A percentile compares a stretch with the other conserved stretches of the same genome.
Conservation (phyloP, 1,140 invertebrate genomes). For the Heliothis virescens region DNA sequence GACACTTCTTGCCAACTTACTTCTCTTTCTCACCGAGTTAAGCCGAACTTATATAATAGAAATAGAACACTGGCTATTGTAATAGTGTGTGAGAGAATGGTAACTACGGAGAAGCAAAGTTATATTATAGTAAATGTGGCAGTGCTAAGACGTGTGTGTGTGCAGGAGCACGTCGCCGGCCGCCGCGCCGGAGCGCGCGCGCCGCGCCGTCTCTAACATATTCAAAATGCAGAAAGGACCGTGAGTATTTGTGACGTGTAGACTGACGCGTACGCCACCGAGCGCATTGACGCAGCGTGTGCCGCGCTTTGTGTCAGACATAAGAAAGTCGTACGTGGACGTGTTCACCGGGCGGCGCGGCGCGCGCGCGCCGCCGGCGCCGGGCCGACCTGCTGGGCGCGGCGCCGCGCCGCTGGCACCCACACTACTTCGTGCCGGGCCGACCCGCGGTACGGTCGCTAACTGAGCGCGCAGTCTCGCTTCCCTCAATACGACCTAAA, state of each 20-base stretch:
- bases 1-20: too few species aligned
- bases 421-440: constrained; percentile 64
- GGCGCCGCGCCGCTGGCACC: constrained; percentile 67
- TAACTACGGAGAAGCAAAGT: too few species aligned
- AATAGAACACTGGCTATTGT: too few species aligned
- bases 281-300: neutral
- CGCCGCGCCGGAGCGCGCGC: constrained; percentile 78
- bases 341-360: constrained; percentile 90
- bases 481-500: neutral
- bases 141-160: neutral
- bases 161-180: neutral
- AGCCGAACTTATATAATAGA: too few species aligned
- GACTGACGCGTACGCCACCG: neutral
- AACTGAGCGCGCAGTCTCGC: neutral
- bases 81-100: too few species aligned
- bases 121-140: too few species aligned
- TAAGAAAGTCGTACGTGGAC: constrained; percentile 94
- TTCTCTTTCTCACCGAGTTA: too few species aligned
- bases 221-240: constrained; percentile 92
- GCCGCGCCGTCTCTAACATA: constrained; percentile 88
- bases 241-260: constrained; percentile 83
- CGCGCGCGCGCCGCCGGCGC: constrained; percentile 67
- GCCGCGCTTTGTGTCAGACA: too few species aligned
- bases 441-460: constrained; percentile 53
- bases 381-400: constrained; percentile 84